Evolutionary conservation across 2,113 vertebrate species (phyloP), one percentile per base, ranked within the genome.

Genomic region (Syrmaticus mikado): DNA sequence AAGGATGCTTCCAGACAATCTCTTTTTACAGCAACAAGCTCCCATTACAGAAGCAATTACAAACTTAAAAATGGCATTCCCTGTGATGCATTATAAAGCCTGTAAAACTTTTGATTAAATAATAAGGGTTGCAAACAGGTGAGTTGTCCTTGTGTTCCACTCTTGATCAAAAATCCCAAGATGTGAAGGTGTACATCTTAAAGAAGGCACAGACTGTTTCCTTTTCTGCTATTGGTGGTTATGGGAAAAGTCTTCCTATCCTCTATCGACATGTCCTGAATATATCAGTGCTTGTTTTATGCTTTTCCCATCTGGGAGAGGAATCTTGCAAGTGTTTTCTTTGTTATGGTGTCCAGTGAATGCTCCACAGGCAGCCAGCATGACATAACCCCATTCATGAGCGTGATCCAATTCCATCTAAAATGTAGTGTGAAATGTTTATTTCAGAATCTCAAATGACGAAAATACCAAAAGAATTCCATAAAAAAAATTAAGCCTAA

Each of bases 361-460:
- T 81, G 34, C 32, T 80, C 25, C 40, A 40, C 17, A 48, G 30
- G 11, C 41, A 68, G 20, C 17, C 11, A 68, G 2, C 0, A 0
- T 55, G 25, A 13, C 18, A 34, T 45, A 85, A 32, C 5, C 4
- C 1, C 25, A 79, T 90, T 38, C 22, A 45, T 43, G 21, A 78
- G 53, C 38, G 48, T 38, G 11, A 30, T 88, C 21, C 21, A 45
- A 2, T 52, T 83, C 30, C 5, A 1, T 43, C 11, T 72, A 55
- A 92, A 85, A 71, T 13, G n/a, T 1, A 30, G 16, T 7, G 10
- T 13, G n/a, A 64, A 66, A 82, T 18, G 10, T 38, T 74, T 52
- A 6, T 13, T 78, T 8, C 15, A 27, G 38, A 48, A 27, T 74
- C n/a, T 89, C n/a, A 38, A 68, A 36, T 68, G 41, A 55, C 10